Base-by-base conservation (phyloP, 1,140 invertebrate genomes). In the Wasmannia auropunctata region DNA sequence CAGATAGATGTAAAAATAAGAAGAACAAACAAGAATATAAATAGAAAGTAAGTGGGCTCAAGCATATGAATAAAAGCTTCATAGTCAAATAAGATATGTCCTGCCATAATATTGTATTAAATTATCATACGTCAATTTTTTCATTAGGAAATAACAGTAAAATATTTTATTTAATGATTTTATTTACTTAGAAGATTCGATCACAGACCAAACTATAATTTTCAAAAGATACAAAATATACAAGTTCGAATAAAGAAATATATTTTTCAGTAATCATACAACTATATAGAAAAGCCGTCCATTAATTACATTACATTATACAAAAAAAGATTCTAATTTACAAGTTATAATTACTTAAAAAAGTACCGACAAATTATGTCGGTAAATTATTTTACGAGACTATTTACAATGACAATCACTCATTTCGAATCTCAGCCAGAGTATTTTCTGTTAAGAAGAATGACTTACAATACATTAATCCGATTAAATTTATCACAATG, bases 281-380 rank as follows among this genome's bases (percentile, higher is more conserved):
- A 5, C 3, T 49, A 49, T 1, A 16, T 49, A 49, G 16, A 49
- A 19, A 14, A 19, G 16, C 14, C 46, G 16, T 19, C n/a, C n/a
- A n/a, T n/a, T n/a, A n/a, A n/a, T n/a, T n/a, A 16, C 5, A 46
- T 46, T 16, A 46, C 43, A 46, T 46, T 46, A 46, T 14, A 16
- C 14, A 43, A 49, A 49, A 19, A 19, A n/a, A 54, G 6, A 22
- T 54, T 10, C 8, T 54, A 22, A 46, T 14, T 46, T 46, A 14
- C 0, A 16, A 46, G 16, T 16, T 16, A 4, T 14, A 16, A 46
- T 46, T 40, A 40, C 8, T 40, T 40, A 40, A 19, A 46, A n/a
- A n/a, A n/a, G n/a, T 3, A 28, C 25, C n/a, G n/a, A 65, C 56
- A 72, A 87, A 86, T 79, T 63, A 63, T 72, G 7, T 8, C 22